These are phyloP conservation scores for Linnaemya tessellans DNA, from an alignment of 2,888 invertebrate genomes.

Conservation along the genomic window DNA sequence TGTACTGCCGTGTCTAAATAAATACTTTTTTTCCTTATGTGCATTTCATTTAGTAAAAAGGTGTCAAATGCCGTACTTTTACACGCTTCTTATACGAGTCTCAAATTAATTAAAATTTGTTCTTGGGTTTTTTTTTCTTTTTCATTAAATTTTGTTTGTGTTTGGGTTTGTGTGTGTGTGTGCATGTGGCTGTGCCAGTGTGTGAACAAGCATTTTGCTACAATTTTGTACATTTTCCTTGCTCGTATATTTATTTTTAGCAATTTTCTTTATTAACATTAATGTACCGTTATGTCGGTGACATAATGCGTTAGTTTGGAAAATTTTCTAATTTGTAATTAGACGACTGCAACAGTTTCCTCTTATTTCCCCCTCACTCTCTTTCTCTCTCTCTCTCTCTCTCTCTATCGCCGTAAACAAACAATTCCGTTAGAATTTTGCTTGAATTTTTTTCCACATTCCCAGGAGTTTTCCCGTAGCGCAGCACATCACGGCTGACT, in stretches of 20 bases:
- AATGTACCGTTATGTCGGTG: conserved; percentile 59
- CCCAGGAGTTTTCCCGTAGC: neutral
- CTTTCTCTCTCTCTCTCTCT: neutral
- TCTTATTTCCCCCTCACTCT: neutral
- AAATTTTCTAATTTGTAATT: conserved; percentile 69
- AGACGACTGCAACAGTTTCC: conserved; percentile 49
- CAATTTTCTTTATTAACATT: conserved; percentile 41
- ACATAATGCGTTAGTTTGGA: conserved; percentile 68
- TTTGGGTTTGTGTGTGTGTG: neutral
- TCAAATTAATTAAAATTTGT: conserved; percentile 72
- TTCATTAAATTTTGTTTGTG: neutral
- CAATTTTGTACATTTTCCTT: conserved; percentile 9
- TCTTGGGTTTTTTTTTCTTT: neutral
- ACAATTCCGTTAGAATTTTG: conserved; percentile 16
- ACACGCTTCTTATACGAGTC: conserved; percentile 57
- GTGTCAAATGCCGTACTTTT: conserved; percentile 69
- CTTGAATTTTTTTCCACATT: conserved; percentile 15
- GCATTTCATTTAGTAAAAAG: conserved; percentile 63
- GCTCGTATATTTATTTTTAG: conserved; percentile 7
- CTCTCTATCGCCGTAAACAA: neutral
- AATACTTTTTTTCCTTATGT: neutral
- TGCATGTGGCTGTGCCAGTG: neutral
- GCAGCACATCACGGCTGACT: conserved; percentile 12
- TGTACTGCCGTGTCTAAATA: neutral
- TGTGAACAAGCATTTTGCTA: conserved; percentile 18